Evolutionary conservation across 2,113 vertebrate genomes (phyloP), one percentile per base, ranked within the genome.

Genomic region (Miniopterus natalensis): DNA sequence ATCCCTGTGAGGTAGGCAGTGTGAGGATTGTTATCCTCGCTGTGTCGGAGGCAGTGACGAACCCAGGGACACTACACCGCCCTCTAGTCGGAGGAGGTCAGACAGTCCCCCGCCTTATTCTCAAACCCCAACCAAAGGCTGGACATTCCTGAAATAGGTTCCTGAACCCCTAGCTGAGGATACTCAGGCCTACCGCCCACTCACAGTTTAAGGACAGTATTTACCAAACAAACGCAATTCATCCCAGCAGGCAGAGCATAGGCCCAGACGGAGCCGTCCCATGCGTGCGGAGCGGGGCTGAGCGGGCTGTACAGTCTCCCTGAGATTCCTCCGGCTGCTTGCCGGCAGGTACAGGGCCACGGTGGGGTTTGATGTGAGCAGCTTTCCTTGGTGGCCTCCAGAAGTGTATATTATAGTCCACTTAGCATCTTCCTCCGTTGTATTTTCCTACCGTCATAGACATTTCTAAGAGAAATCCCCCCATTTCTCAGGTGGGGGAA

Each of bases 1-100:
- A 71, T 65, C 55, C 45, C 77, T 79, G 81, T 90, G 92, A 95
- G 49, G 90, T 90, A 40, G 77, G 90, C 90, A 66, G 71, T 29
- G 55, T 5, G 12, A 40, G 15, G 23, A 49, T 61, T 95, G 86
- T 57, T 66, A 4, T 63, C 83, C 66, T 84, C 57, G 14, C 11
- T 27, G 25, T 29, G 47, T 51, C 3, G 51, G 61, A 79, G 78
- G 73, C 51, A 68, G 57, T 53, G 83, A 55, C 70, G 61, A 40
- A 65, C 31, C 59, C 57, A 53, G 13, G 59, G 40, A 68, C 49
- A 49, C 6, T 13, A n/a, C 70, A 40, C 10, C 53, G 23, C 0
- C 63, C 29, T 65, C 27, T 15, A 36, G 53, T 20, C 79, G 57
- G 42, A 47, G 31, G 83, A 92, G 57, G 78, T 29, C 57, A n/a